phyloP scores from a whole-genome alignment of 2,113 vertebrate genomes.

The Myiopsitta monachus region DNA sequence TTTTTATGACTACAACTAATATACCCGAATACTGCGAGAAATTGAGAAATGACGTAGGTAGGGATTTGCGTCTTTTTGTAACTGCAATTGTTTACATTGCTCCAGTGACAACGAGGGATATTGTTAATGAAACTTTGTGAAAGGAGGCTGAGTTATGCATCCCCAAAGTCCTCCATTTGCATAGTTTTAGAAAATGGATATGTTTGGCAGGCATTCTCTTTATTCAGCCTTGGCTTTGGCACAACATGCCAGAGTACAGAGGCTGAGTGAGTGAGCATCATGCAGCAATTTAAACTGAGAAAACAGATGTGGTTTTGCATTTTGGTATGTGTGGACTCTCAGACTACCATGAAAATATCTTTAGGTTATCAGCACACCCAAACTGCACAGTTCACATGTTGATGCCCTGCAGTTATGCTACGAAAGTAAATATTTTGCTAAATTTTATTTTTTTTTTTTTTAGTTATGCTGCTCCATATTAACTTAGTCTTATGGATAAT shows the following conservation, averaged over 20 bases:
- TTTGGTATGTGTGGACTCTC: conserved; percentile 41
- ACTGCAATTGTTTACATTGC: conserved; percentile 6
- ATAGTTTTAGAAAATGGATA: conserved; percentile 63
- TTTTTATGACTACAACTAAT: conserved; percentile 30
- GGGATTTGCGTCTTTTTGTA: conserved; percentile 9
- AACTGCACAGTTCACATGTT: not conserved
- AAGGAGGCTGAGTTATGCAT: conserved; percentile 48
- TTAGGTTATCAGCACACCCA: conserved; percentile 18
- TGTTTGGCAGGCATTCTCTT: conserved; percentile 52
- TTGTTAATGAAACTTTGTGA: conserved; percentile 52
- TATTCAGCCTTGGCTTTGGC: conserved; percentile 60
- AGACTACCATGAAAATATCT: conserved; percentile 25
- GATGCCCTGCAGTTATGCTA: not conserved
- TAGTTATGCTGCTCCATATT: not conserved
- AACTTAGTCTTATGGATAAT: not conserved
- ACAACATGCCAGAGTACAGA: conserved; percentile 52
- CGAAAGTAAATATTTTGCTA: not conserved
- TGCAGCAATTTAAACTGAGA: conserved; percentile 54
- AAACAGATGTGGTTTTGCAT: conserved; percentile 66
- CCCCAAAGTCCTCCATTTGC: conserved; percentile 54
- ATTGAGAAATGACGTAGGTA: conserved; percentile 13
- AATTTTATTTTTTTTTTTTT: not conserved
- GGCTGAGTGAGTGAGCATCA: conserved; percentile 39
- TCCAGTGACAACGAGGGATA: conserved; percentile 40
- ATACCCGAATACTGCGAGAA: not conserved